Percentiles rank a stretch among this genome's conserved stretches.
Evolutionary conservation across 2,113 vertebrate species (phyloP).

Genomic region (Saccopteryx leptura): DNA sequence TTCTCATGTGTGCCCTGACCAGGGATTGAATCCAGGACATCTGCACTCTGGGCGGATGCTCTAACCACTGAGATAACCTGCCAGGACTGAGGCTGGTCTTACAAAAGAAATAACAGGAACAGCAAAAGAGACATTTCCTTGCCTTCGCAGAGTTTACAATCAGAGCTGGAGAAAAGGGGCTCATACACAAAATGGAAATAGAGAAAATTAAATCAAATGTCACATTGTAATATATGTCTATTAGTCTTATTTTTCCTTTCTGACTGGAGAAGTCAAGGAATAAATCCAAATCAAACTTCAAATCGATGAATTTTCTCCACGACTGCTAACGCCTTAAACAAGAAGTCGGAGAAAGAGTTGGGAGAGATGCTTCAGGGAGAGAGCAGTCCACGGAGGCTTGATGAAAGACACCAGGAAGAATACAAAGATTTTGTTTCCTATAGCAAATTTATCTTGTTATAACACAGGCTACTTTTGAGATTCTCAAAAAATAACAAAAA

Average conservation of each 20-base stretch:
- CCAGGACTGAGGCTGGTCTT: neutral
- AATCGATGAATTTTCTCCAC: neutral
- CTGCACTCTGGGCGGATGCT: no score
- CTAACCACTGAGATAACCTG: no score
- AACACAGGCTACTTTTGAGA: neutral
- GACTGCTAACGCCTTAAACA: neutral
- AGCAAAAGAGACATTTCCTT: neutral
- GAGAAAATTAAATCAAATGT: neutral
- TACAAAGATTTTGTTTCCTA: neutral
- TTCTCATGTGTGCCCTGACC: no score
- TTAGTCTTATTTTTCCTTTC: conserved; percentile 27
- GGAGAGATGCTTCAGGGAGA: neutral
- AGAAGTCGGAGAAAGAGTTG: neutral
- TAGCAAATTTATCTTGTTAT: neutral
- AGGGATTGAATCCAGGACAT: no score
- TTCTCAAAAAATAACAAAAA: neutral
- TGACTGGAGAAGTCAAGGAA: neutral
- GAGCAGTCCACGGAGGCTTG: neutral
- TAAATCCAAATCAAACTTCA: neutral
- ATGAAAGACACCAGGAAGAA: neutral
- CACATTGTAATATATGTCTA: neutral
- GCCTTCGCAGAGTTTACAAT: neutral
- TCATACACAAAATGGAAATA: neutral
- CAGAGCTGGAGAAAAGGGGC: neutral
- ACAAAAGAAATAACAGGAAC: neutral